Base-by-base conservation (phyloP, 2,113 vertebrate species). In the Hemiscyllium ocellatum region DNA sequence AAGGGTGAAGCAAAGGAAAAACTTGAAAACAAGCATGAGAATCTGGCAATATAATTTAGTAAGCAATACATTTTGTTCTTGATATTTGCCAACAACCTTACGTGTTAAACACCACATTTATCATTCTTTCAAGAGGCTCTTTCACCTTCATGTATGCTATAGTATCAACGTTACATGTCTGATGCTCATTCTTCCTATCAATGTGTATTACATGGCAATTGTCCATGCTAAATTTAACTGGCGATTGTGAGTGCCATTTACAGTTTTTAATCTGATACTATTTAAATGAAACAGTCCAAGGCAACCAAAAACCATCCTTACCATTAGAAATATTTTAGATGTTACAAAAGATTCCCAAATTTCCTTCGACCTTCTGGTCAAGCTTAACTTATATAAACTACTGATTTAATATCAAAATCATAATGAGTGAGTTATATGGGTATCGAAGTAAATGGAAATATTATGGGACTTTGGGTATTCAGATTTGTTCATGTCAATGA, bases 281-380 rank as follows among this genome's bases (percentile, higher is more conserved):
- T 29, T 61, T 33, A 61, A 26, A n/a, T 5, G 26, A 90, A 33
- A 61, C 33, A 12, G 56, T 33, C 24, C 47, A 33, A 33, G 61
- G 29, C 29, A 15, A 90, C 52, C 26, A 61, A 90, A 15, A 90
- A n/a, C 56, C 61, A 33, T 90, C 24, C 52, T 61, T 33, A 90
- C n/a, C 61, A 90, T 90, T n/a, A 47, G n/a, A 94, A 94, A 94
- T 47, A n/a, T 26, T 70, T 94, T 69, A 47, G 91, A 12, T 13
- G 24, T 70, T 94, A 24, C 12, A 29, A 50, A 69, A 15, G 66
- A 94, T 70, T 70, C 65, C 37, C 26, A 37, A 42, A 94, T 42
- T 94, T 42, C 65, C n/a, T 47, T 69, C 19, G 69, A 29, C n/a
- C 61, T 56, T 90, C 52, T 70, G n/a, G 15, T 8, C 17, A 0